A percentile compares a stretch with the other conserved stretches of the same genome.
phyloP scores from a whole-genome alignment of 1,140 invertebrate species.

The Mycetomoellerius zeteki region DNA sequence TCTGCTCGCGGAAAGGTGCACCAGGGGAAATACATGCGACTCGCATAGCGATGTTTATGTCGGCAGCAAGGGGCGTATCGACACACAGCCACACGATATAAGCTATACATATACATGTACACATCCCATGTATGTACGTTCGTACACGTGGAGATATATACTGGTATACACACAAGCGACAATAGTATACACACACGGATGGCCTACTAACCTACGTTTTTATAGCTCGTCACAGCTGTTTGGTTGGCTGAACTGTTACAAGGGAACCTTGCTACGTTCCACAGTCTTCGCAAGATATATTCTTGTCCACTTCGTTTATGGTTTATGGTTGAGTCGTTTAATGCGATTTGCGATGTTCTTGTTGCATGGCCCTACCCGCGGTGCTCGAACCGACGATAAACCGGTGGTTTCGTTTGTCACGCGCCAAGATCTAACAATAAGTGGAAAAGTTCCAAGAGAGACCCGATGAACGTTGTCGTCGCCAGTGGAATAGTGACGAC shows the following conservation, averaged over 20 bases:
- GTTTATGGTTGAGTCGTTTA: constrained; percentile 84
- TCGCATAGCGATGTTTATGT: constrained; percentile 63
- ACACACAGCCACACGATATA: constrained; percentile 44
- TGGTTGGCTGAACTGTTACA: constrained; percentile 88
- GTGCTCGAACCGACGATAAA: constrained; percentile 78
- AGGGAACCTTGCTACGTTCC: constrained; percentile 88
- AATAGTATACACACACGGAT: constrained; percentile 69
- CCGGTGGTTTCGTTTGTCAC: neutral
- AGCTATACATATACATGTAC: constrained; percentile 39
- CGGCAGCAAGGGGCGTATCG: constrained; percentile 73
- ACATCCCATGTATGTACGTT: constrained; percentile 35
- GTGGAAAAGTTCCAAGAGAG: neutral
- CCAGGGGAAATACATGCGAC: constrained; percentile 55
- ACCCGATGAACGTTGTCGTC: neutral
- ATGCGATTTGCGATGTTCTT: constrained; percentile 85
- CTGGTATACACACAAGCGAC: constrained; percentile 56
- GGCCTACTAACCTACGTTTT: constrained; percentile 85
- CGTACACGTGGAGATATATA: constrained; percentile 21
- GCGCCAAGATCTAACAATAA: neutral
- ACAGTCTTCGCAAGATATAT: constrained; percentile 86
- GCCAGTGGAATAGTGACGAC: neutral
- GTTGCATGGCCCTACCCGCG: constrained; percentile 85
- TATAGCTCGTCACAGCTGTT: constrained; percentile 87
- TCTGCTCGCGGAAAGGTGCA: constrained; percentile 43
- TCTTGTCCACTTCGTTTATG: constrained; percentile 80